A percentile compares a stretch with the other conserved stretches of the same genome.
Conservation (phyloP, 2,888 invertebrate genomes). For the Agelastica alni region DNA sequence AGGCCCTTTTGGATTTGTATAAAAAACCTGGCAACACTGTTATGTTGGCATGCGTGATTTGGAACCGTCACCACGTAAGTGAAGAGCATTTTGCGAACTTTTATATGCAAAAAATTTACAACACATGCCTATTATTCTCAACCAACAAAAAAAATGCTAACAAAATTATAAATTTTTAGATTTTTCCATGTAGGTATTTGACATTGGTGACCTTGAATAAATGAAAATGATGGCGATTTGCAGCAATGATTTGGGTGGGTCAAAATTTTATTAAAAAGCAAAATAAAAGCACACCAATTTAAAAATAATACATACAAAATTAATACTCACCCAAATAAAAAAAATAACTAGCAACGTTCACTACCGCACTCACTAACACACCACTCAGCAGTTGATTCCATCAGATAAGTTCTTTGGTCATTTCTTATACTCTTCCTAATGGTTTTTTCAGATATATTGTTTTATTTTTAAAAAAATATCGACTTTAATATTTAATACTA, state of each 20-base stretch:
- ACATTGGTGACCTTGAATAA: conserved; percentile 53
- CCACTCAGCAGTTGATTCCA: conserved; percentile 35
- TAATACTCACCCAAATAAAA: conserved; percentile 45
- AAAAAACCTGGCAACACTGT: conserved; percentile 13
- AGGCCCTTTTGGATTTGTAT: no score
- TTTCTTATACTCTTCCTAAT: conserved; percentile 34
- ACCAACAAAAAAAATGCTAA: conserved; percentile 23
- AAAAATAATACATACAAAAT: conserved; percentile 32
- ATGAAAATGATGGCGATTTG: conserved; percentile 43
- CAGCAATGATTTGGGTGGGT: conserved; percentile 48
- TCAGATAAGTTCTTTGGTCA: conserved; percentile 35
- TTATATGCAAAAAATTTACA: conserved; percentile 24
- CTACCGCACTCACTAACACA: conserved; percentile 34
- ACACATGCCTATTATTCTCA: conserved; percentile 20
- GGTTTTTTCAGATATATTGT: conserved; percentile 30
- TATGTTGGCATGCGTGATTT: conserved; percentile 46
- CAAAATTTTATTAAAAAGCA: conserved; percentile 37
- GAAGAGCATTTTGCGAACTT: conserved; percentile 28
- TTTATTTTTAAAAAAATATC: conserved; percentile 38
- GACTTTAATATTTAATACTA: conserved; percentile 24
- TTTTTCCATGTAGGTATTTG: conserved; percentile 37
- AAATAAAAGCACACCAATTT: conserved; percentile 31
- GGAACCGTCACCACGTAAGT: conserved; percentile 31
- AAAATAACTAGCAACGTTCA: conserved; percentile 34
- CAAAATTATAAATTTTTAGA: conserved; percentile 23